Evolutionary conservation across 2,888 invertebrate genomes (phyloP).

Genomic region (Aromia moschata): DNA sequence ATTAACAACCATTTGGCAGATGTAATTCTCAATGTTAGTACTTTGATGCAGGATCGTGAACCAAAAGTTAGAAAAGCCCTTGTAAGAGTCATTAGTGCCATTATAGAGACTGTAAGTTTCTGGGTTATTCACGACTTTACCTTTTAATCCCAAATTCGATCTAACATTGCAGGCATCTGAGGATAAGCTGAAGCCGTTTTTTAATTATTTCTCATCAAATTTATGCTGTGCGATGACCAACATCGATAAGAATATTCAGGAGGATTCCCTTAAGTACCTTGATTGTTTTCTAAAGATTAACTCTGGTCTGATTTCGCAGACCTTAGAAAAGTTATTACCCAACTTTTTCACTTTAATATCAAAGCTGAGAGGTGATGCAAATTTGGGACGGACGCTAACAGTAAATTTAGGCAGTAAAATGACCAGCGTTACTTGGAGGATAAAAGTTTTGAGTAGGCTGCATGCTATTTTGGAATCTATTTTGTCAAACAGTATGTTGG

Average conservation of each 20-base stretch:
- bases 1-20: slow-evolving; percentile 66
- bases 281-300: slow-evolving; percentile 78
- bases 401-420: slow-evolving; percentile 76
- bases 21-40: slow-evolving; percentile 74
- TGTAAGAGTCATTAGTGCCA: slow-evolving; percentile 67
- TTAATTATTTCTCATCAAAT: slow-evolving; percentile 80
- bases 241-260: slow-evolving; percentile 80
- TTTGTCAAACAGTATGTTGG: slow-evolving; percentile 30
- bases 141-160: slow-evolving; percentile 7
- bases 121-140: slow-evolving; percentile 1
- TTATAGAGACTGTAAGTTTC: slow-evolving; percentile 56
- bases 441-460: slow-evolving; percentile 78
- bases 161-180: slow-evolving; percentile 57
- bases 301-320: slow-evolving; percentile 72
- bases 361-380: slow-evolving; percentile 71
- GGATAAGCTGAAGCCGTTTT: slow-evolving; percentile 75
- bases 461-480: slow-evolving; percentile 67
- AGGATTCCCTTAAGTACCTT: slow-evolving; percentile 82
- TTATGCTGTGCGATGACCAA: slow-evolving; percentile 91
- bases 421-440: slow-evolving; percentile 82
- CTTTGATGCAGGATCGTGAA: slow-evolving; percentile 78
- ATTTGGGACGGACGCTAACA: slow-evolving; percentile 74
- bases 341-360: slow-evolving; percentile 89
- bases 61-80: slow-evolving; percentile 68
- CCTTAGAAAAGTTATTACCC: slow-evolving; percentile 76